Evolutionary conservation across 2,888 invertebrate genomes (phyloP), one percentile per base, ranked within the genome.

Genomic region (Thera obeliscata): DNA sequence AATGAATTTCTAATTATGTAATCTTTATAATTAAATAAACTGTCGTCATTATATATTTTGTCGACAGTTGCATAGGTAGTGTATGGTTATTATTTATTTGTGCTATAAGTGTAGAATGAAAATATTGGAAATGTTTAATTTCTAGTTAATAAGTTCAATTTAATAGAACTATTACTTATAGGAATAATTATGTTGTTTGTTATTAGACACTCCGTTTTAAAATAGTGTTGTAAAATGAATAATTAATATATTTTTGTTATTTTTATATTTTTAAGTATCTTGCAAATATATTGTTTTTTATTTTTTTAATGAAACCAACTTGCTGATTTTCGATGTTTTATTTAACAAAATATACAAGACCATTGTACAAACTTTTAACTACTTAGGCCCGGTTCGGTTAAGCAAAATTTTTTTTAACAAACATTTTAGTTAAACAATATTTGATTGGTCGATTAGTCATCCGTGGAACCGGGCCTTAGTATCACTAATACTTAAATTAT

Each of bases 341-440:
- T 74, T 78, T 71, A 78, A 76, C 74, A 73, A 75, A 74, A 72
- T 71, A 72, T 69, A 67, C 61, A 65, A 64, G 67, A 68, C 12
- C 8, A 56, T 62, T 78, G 74, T 78, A 77, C 71, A 75, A 71
- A 66, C 35, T 55, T 6, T 67, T 54, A 48, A 41, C 57, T 67
- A 67, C 11, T 12, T 52, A 52, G 3, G n/a, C n/a, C n/a, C n/a
- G n/a, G 22, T 22, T 22, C 22, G 22, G 22, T 22, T 22, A 22
- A 22, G 22, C 22, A 22, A 1, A 22, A 1, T 1, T 22, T 22
- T 22, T 22, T 22, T 22, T 22, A 22, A 22, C 22, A 22, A 22
- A 22, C 22, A 22, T 22, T 22, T 22, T 22, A 22, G 22, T 22
- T 22, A 22, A 22, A 22, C 22, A 22, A 22, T 22, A 22, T 22